A percentile compares a stretch with the other conserved stretches of the same genome.
Evolutionary conservation across 2,888 invertebrate genomes (phyloP).

Genomic region (Epinotia nisella): DNA sequence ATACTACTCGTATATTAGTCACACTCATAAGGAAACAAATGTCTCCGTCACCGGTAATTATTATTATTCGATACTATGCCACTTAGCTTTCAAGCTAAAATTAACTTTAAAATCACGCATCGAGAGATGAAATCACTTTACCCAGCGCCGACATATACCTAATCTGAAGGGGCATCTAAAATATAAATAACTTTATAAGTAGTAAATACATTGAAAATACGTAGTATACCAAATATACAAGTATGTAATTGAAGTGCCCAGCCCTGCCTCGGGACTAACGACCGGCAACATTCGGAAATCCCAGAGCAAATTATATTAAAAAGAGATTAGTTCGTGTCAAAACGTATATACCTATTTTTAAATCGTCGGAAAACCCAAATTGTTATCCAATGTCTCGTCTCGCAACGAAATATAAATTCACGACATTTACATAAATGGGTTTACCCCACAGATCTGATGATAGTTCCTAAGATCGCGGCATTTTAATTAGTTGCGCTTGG

Average conservation of each 20-base stretch:
- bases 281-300: conserved; percentile 55
- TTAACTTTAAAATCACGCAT: not conserved
- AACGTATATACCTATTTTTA: conserved; percentile 36
- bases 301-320: conserved; percentile 60
- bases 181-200: not conserved
- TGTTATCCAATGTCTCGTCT: conserved; percentile 49
- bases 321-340: conserved; percentile 55
- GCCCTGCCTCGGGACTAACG: conserved; percentile 4
- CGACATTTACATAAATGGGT: conserved; percentile 65
- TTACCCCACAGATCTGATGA: conserved; percentile 59
- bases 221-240: not conserved
- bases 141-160: not conserved
- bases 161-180: not conserved
- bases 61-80: not conserved
- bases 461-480: conserved; percentile 49
- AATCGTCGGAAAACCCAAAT: conserved; percentile 47
- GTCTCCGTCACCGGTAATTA: not conserved
- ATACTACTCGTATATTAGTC: not conserved
- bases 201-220: not conserved
- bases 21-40: not conserved
- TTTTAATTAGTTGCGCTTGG: conserved; percentile 37
- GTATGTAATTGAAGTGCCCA: not conserved
- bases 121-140: not conserved
- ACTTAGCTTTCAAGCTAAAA: not conserved
- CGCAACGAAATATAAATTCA: conserved; percentile 45